Conservation (phyloP, 2,113 vertebrate species). For the Oxyura jamaicensis region DNA sequence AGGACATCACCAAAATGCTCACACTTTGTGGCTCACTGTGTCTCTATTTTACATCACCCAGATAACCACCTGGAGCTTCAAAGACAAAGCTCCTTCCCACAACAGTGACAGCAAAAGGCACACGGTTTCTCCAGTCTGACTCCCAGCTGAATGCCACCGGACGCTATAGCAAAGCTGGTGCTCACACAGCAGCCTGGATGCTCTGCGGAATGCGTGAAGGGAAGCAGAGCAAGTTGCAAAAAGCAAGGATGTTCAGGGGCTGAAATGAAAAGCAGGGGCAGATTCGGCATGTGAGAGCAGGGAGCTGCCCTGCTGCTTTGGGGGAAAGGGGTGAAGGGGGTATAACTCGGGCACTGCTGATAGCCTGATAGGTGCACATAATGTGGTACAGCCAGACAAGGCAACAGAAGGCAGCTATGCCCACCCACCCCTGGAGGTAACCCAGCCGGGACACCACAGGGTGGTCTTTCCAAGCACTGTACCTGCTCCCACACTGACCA, state of each 20-base stretch:
- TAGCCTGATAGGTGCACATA: not conserved
- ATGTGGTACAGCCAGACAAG: accelerated
- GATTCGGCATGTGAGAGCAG: not conserved
- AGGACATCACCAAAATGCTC: not conserved
- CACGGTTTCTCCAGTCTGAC: not conserved
- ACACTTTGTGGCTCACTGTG: not conserved
- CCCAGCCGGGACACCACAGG: not conserved
- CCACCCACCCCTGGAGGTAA: accelerated
- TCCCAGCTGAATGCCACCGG: not conserved
- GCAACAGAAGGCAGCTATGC: not conserved
- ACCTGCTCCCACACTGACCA: not conserved
- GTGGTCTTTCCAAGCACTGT: not conserved
- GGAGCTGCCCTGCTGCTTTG: not conserved
- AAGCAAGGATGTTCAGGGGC: not conserved
- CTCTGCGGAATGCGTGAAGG: not conserved
- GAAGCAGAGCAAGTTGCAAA: not conserved
- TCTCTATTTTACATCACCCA: not conserved
- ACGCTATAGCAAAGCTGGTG: not conserved
- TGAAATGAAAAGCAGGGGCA: not conserved
- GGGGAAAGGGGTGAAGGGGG: not conserved
- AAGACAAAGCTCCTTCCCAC: not conserved
- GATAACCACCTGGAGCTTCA: not conserved
- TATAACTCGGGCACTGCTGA: not conserved
- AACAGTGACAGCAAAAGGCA: accelerated
- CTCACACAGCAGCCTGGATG: not conserved